phyloP scores from a whole-genome alignment of 2,888 invertebrate species.

The Melipona beecheii region DNA sequence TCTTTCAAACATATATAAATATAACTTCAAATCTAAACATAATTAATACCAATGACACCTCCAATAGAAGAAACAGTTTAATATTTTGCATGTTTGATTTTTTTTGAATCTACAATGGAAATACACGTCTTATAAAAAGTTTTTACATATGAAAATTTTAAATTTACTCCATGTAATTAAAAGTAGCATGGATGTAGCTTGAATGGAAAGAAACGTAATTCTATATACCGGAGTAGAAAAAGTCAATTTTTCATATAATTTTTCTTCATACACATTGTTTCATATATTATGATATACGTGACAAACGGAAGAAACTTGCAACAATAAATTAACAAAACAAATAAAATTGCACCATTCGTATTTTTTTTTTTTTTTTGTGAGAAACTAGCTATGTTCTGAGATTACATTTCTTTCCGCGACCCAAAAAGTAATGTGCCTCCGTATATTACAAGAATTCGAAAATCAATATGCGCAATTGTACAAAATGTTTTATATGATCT shows the following conservation, averaged over 20 bases:
- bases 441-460: slow-evolving; percentile 26
- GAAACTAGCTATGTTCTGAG: slow-evolving; percentile 74
- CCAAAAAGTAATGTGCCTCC: slow-evolving; percentile 44
- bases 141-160: not conserved
- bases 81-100: slow-evolving; percentile 20
- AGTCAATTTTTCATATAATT: slow-evolving; percentile 43
- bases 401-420: slow-evolving; percentile 63
- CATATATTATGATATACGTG: slow-evolving; percentile 31
- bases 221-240: slow-evolving; percentile 27
- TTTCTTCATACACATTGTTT: slow-evolving; percentile 34
- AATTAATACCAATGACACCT: slow-evolving; percentile 36
- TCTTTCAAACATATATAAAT: slow-evolving; percentile 53
- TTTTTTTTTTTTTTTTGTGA: slow-evolving; percentile 57
- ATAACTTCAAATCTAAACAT: slow-evolving; percentile 45
- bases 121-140: slow-evolving; percentile 3
- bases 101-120: slow-evolving; percentile 35
- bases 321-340: slow-evolving; percentile 65
- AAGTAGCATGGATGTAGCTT: not conserved
- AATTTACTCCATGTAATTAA: slow-evolving; percentile 1
- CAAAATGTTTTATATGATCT: slow-evolving; percentile 24
- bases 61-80: slow-evolving; percentile 43
- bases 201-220: slow-evolving; percentile 3
- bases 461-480: slow-evolving; percentile 26
- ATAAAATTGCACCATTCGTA: slow-evolving; percentile 77
- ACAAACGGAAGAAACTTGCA: slow-evolving; percentile 63